Percentiles rank a stretch among this genome's conserved stretches.
Conservation (phyloP, 2,797 vertebrate species). For the Brotula barbata region DNA sequence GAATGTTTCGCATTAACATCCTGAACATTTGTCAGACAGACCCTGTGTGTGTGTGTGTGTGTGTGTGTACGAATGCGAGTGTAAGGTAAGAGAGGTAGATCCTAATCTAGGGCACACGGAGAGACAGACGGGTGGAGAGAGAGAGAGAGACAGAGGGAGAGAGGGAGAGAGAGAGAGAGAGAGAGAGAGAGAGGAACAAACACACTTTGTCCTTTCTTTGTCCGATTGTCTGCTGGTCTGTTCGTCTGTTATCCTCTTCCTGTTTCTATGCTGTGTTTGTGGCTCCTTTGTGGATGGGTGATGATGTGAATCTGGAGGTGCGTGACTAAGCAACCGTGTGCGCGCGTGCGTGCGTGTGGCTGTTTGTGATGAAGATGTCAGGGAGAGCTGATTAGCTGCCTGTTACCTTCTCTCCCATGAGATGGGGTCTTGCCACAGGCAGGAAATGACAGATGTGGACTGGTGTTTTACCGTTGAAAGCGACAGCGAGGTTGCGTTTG, state of each 20-base stretch:
- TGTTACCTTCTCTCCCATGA: conserved; percentile 68
- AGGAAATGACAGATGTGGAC: conserved; percentile 60
- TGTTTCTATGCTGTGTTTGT: conserved; percentile 56
- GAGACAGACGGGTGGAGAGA: conserved; percentile 32
- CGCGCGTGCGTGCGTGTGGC: conserved; percentile 32
- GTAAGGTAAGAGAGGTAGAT: conserved; percentile 46
- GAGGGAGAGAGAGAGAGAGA: conserved; percentile 6
- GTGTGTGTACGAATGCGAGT: no score
- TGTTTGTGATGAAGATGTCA: conserved; percentile 73
- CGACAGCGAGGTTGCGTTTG: conserved; percentile 14
- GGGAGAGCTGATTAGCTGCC: conserved; percentile 75
- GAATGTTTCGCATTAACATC: no score
- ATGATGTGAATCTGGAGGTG: conserved; percentile 18
- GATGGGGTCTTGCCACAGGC: conserved; percentile 63
- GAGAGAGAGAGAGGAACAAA: conserved; percentile 9
- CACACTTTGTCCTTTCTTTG: conserved; percentile 56
- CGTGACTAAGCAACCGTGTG: conserved; percentile 22
- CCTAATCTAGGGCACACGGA: conserved; percentile 29
- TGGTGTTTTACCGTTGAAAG: conserved; percentile 48
- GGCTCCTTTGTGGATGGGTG: conserved; percentile 27
- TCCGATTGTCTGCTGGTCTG: conserved; percentile 61
- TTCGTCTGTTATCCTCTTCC: conserved; percentile 72
- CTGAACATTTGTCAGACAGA: conserved; percentile 16
- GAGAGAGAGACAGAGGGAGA: not conserved
- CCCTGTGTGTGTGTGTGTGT: no score